phyloP scores from a whole-genome alignment of 2,113 vertebrate species.

The Corythornis madagascariensis region DNA sequence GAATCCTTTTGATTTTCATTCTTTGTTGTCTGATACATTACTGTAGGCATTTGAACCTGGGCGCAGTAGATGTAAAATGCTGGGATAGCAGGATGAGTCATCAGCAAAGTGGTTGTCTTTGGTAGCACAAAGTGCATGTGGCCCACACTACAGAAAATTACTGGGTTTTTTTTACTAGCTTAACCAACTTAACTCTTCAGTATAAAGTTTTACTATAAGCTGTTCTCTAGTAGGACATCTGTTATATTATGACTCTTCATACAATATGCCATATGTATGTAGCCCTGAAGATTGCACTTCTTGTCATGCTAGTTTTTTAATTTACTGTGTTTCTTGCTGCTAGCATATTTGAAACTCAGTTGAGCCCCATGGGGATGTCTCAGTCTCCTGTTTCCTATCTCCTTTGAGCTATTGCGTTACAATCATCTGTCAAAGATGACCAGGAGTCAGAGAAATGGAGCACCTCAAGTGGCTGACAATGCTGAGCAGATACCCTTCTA shows the following conservation, averaged over 20 bases:
- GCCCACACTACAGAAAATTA: background rate
- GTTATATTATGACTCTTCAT: background rate
- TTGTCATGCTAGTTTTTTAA: background rate
- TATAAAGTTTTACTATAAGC: background rate
- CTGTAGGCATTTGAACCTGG: background rate
- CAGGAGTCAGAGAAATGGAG: background rate
- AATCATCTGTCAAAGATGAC: constrained; percentile 33
- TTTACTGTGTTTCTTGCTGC: background rate
- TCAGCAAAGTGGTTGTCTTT: background rate
- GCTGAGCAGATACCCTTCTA: constrained; percentile 17
- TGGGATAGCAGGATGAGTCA: background rate
- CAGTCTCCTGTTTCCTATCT: constrained; percentile 15
- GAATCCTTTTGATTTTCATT: background rate
- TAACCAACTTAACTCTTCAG: background rate
- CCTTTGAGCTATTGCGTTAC: background rate
- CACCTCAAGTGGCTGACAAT: constrained; percentile 16
- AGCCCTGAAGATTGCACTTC: background rate
- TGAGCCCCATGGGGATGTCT: background rate
- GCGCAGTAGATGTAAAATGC: background rate
- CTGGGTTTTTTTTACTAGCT: background rate
- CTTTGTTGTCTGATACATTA: background rate
- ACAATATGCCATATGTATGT: background rate
- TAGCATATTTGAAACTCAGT: background rate
- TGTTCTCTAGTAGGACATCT: background rate
- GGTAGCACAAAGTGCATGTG: background rate